These are phyloP conservation scores for Leucania comma DNA, from an alignment of 2,888 invertebrate genomes.

Conservation along the genomic window DNA sequence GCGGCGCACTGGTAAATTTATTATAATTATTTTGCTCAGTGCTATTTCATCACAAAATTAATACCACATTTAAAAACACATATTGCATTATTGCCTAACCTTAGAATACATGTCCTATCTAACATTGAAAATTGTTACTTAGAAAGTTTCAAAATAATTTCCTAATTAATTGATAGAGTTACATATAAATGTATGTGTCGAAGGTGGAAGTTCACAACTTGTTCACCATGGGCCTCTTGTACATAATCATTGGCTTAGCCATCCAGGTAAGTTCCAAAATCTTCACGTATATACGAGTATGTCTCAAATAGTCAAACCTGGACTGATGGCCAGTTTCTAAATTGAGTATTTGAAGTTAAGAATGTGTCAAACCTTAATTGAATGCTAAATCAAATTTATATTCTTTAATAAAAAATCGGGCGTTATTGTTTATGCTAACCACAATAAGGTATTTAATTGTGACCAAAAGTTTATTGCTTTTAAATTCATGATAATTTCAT, in stretches of 20 bases:
- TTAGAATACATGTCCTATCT: conserved; percentile 70
- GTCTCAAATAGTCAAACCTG: not conserved
- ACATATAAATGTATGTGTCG: conserved; percentile 74
- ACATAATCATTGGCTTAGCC: conserved; percentile 79
- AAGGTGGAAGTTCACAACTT: conserved; percentile 60
- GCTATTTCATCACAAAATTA: conserved; percentile 2
- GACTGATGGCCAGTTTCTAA: too few relatives aligned
- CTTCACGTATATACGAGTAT: not conserved
- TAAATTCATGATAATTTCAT: not conserved
- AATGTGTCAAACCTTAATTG: too few relatives aligned
- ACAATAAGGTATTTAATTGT: not conserved
- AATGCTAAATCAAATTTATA: too few relatives aligned
- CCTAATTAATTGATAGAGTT: conserved; percentile 74
- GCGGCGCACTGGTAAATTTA: too few relatives aligned
- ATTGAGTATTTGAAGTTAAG: too few relatives aligned
- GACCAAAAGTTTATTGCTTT: not conserved
- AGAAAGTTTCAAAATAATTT: conserved; percentile 71
- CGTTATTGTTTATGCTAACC: too few relatives aligned
- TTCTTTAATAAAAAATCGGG: too few relatives aligned
- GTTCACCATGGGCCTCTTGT: conserved; percentile 79
- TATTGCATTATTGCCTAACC: conserved; percentile 59
- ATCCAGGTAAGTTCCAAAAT: conserved; percentile 78
- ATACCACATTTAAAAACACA: conserved; percentile 17
- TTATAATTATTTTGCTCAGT: too few relatives aligned
- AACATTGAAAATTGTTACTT: conserved; percentile 58